A percentile compares a stretch with the other conserved stretches of the same genome.
Evolutionary conservation across 1,140 invertebrate species (phyloP).

Genomic region (Lasioglossum baleicum): DNA sequence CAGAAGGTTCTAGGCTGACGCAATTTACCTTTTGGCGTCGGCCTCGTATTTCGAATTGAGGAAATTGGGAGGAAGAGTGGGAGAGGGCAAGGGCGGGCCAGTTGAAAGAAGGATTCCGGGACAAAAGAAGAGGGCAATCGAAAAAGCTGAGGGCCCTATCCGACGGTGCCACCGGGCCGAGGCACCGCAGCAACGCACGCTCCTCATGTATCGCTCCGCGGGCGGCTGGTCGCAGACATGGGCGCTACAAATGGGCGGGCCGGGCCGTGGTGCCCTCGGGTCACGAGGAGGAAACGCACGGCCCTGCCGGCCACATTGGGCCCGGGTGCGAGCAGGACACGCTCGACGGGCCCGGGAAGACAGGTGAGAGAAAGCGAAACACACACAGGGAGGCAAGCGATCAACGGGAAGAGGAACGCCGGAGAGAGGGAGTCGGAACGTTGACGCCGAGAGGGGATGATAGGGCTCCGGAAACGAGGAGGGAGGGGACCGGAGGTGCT

Average conservation of each 20-base stretch:
- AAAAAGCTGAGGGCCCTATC: conserved; percentile 43
- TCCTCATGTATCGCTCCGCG: conserved; percentile 64
- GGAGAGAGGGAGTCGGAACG: background rate
- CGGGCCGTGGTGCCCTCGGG: conserved; percentile 73
- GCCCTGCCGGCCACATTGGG: conserved; percentile 62
- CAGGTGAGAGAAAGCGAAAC: conserved; percentile 46
- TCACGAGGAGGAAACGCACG: conserved; percentile 71
- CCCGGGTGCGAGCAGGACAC: conserved; percentile 48
- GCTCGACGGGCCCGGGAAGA: conserved; percentile 11
- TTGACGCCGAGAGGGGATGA: conserved; percentile 8
- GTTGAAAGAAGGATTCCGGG: conserved; percentile 17
- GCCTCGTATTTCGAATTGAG: no score
- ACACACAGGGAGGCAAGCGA: conserved; percentile 9
- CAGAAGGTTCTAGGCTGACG: no score
- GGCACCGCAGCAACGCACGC: conserved; percentile 46
- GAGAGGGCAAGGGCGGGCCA: background rate
- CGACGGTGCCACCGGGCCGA: conserved; percentile 25
- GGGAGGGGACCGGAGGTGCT: no score
- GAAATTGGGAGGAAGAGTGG: background rate
- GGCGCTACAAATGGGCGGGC: conserved; percentile 78
- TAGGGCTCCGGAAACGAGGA: conserved; percentile 3
- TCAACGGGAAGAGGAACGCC: background rate
- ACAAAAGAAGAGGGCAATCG: conserved; percentile 21
- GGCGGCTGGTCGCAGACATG: conserved; percentile 75
- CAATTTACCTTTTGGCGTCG: no score